Evolutionary conservation across 2,888 invertebrate genomes (phyloP), one percentile per base, ranked within the genome.

Genomic region (Macaria notata): DNA sequence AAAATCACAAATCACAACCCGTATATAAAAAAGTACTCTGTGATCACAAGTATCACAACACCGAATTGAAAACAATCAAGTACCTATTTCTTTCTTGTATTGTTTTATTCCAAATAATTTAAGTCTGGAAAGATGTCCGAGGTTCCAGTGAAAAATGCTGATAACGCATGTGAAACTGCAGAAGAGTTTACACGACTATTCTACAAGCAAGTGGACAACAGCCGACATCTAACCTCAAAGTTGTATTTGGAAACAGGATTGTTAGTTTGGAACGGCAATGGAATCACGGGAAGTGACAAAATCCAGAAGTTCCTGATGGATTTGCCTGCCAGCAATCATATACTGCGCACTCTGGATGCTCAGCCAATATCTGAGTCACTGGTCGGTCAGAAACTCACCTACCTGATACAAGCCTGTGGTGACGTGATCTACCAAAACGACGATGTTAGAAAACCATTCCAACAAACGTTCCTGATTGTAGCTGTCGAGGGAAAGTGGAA

Each of bases 221-320:
- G 95, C 66, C 93, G 98, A 78, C 96, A 98, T 90, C 84, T 95
- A 76, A 94, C 98, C 79, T 93, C 94, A 0, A 95, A 95, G 74
- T 86, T 98, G 45, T 98, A 98, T 77, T 88, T 97, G 70, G 97
- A 97, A 46, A 94, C 94, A 31, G 97, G 96, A 4, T 90, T 95
- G n/a, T 86, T 98, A 51, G 95, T 97, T 46, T 99, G 98, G 98
- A 98, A 98, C 90, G 98, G 98, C 33, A 97, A 97, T 83, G 95
- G 95, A 4, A 92, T 96, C 0, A 94, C 92, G 53, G 97, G 97
- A 4, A 95, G 94, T 72, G 96, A 96, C 39, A 94, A 94, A 62
- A 97, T 99, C 56, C 95, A 96, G 73, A 96, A 96, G 74, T 98
- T 97, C 76, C 94, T 96, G 64, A 94, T 95, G 78, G 95, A 96